Percentiles rank a stretch among this genome's conserved stretches.
These are phyloP conservation scores for Platalea minor DNA, from an alignment of 2,797 vertebrate species.

Conservation along the genomic window DNA sequence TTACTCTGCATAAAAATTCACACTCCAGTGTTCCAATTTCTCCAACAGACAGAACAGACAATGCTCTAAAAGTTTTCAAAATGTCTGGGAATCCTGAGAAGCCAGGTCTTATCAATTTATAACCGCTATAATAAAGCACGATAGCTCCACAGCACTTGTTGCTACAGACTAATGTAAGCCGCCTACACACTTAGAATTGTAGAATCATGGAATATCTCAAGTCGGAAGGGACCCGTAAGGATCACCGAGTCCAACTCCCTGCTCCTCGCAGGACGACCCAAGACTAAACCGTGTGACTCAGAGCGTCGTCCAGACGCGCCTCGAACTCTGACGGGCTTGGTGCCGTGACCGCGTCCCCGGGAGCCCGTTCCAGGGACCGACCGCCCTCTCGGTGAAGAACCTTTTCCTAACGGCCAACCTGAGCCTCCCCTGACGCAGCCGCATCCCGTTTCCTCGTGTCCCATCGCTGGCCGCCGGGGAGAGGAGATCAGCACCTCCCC, in stretches of 20 bases:
- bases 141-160: not conserved
- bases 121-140: not conserved
- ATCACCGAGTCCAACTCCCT: not conserved
- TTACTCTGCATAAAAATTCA: not conserved
- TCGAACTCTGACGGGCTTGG: not conserved
- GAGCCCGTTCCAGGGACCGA: not conserved
- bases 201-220: not conserved
- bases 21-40: not conserved
- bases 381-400: not conserved
- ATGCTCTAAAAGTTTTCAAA: not conserved
- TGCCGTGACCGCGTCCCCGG: not conserved
- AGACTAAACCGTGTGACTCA: not conserved
- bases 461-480: not conserved
- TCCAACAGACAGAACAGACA: not conserved
- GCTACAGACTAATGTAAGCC: not conserved
- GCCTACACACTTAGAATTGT: not conserved
- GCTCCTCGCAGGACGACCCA: not conserved
- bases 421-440: not conserved
- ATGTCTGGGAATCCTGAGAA: not conserved
- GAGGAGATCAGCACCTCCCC: not conserved
- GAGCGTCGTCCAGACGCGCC: rapidly evolving
- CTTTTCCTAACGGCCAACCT: not conserved
- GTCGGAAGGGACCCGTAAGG: not conserved
- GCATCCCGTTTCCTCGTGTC: not conserved
- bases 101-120: not conserved